Evolutionary conservation across 2,113 vertebrate species (phyloP), one percentile per base, ranked within the genome.

Genomic region (Crotalus helleri): DNA sequence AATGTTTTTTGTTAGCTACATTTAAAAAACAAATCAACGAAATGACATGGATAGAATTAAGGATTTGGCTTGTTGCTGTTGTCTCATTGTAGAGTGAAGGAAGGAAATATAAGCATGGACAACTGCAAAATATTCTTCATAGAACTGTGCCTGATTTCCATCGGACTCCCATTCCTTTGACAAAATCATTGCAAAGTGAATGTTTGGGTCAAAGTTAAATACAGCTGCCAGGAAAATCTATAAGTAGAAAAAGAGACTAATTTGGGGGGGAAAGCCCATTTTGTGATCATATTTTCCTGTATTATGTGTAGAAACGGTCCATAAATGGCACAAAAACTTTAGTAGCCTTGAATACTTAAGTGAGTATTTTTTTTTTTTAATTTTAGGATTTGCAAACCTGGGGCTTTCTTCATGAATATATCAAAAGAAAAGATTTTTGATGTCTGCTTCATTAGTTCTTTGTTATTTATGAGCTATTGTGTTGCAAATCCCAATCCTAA

Each of bases 261-360:
- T 97, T 97, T 97, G 96, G 96, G 94, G 44, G 87, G 33, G 87
- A 97, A 96, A 94, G 93, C 97, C 96, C 97, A 96, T 97, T 97
- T 97, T 96, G 97, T 95, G 95, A 93, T 93, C 88, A 95, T 95
- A 94, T 95, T 96, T 95, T 96, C 95, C 97, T 94, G 85, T 94
- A 96, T 97, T 96, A 94, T 91, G 95, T 93, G 94, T 94, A 96
- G 94, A 97, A 96, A 96, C 94, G 91, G 95, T 94, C 92, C 89
- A 90, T 95, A 96, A 96, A 95, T 93, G 94, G 95, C 95, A 95
- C 94, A 94, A 92, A 96, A 96, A 93, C 94, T 96, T 93, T 90
- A 91, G 61, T 64, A 96, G 96, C 61, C 94, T 17, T 93, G 90
- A 96, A 94, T 93, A 51, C 93, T 92, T 91, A 96, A 94, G 88